Percentiles rank a stretch among this genome's conserved stretches.
Evolutionary conservation across 2,888 invertebrate genomes (phyloP).

Genomic region (Ditylenchus weischeri): DNA sequence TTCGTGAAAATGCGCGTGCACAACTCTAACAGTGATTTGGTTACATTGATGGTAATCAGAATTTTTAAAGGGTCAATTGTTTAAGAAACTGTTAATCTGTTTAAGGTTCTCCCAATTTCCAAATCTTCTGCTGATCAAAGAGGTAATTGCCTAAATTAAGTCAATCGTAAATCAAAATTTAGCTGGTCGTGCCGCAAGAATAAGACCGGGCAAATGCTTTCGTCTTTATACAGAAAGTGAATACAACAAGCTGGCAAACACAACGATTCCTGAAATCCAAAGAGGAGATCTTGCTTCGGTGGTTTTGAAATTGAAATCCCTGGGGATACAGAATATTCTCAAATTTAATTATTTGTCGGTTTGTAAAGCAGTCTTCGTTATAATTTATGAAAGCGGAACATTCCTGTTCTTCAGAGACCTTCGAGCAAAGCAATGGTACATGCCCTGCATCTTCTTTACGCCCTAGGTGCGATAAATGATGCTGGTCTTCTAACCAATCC

Average conservation of each 20-base stretch:
- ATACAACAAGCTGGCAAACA: constrained; percentile 69
- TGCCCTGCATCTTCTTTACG: constrained; percentile 81
- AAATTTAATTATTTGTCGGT: constrained; percentile 77
- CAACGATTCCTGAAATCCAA: constrained; percentile 87
- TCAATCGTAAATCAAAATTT: too few relatives aligned
- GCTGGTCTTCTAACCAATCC: constrained; percentile 76
- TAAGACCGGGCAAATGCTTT: constrained; percentile 79
- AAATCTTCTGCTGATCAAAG: constrained; percentile 84
- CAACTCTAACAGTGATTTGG: constrained; percentile 75
- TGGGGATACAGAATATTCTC: constrained; percentile 86
- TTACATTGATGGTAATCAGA: constrained; percentile 62
- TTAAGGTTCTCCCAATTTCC: constrained; percentile 69
- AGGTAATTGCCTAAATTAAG: not conserved
- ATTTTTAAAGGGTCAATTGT: constrained; percentile 79
- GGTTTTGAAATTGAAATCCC: constrained; percentile 82
- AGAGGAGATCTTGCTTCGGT: constrained; percentile 80
- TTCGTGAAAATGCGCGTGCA: constrained; percentile 91
- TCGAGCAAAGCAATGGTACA: constrained; percentile 81
- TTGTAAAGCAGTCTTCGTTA: not conserved
- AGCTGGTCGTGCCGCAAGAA: constrained; percentile 85
- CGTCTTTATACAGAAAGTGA: constrained; percentile 69
- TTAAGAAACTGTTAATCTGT: not conserved
- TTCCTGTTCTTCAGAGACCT: constrained; percentile 68
- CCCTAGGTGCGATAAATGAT: constrained; percentile 61
- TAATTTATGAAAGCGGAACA: not conserved